A percentile compares a stretch with the other conserved stretches of the same genome.
phyloP scores from a whole-genome alignment of 2,888 invertebrate species.

The Helleia helle region DNA sequence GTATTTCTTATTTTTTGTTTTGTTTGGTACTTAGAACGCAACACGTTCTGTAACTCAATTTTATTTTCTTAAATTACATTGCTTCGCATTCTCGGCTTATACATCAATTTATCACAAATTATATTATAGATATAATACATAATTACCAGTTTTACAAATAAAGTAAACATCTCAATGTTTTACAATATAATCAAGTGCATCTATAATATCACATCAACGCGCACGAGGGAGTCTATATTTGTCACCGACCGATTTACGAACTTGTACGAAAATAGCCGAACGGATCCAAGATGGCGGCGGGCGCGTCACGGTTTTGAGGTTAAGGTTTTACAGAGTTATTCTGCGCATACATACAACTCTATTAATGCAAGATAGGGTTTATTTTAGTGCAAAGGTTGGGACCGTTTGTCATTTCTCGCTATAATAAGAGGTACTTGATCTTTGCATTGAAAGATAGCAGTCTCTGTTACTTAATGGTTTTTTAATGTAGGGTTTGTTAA shows the following conservation, averaged over 20 bases:
- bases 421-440: constrained; percentile 61
- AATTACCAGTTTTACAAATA: no score
- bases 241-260: constrained; percentile 33
- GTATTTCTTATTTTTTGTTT: no score
- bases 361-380: constrained; percentile 29
- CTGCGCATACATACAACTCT: constrained; percentile 22
- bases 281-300: constrained; percentile 50
- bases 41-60: no score
- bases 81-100: no score
- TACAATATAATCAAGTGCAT: background rate
- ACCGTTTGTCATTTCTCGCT: constrained; percentile 52
- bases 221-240: constrained; percentile 31
- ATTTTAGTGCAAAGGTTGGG: constrained; percentile 34
- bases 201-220: constrained; percentile 12
- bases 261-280: constrained; percentile 44
- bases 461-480: constrained; percentile 30
- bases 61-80: no score
- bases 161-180: background rate
- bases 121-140: no score
- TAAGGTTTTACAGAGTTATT: constrained; percentile 50
- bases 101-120: no score
- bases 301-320: constrained; percentile 68
- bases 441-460: constrained; percentile 65
- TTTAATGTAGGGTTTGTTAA: background rate
- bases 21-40: no score